Percentiles rank a stretch among this genome's conserved stretches.
Conservation (phyloP, 2,113 vertebrate genomes). For the Zosterops hypoxanthus region DNA sequence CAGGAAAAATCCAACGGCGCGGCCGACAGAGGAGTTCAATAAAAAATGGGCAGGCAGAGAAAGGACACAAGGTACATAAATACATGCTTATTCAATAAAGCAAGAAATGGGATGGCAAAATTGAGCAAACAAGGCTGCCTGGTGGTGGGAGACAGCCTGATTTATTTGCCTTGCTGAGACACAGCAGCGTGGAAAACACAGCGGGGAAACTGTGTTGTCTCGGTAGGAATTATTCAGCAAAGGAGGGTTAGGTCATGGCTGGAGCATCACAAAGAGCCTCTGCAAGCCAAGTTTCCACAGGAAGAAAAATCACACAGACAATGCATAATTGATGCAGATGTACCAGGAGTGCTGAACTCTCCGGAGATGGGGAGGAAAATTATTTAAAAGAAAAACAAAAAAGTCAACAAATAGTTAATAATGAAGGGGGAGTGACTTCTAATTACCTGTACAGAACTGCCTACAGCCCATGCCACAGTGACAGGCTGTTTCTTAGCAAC, state of each 20-base stretch:
- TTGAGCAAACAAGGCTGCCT: constrained; percentile 50
- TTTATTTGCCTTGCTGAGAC: constrained; percentile 54
- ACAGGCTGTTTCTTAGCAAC: constrained; percentile 62
- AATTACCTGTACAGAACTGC: constrained; percentile 42
- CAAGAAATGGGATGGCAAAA: constrained; percentile 28
- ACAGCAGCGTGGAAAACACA: neutral
- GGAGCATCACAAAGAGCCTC: constrained; percentile 24
- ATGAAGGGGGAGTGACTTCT: constrained; percentile 13
- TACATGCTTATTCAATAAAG: constrained; percentile 44
- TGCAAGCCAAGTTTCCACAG: constrained; percentile 4
- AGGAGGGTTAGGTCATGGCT: constrained; percentile 47
- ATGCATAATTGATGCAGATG: constrained; percentile 15
- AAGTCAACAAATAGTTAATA: constrained; percentile 23
- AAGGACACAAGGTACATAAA: constrained; percentile 34
- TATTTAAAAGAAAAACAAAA: neutral
- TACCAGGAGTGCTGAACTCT: neutral
- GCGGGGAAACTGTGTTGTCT: constrained; percentile 30
- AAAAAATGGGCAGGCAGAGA: constrained; percentile 13
- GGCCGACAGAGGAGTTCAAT: neutral
- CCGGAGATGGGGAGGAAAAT: neutral
- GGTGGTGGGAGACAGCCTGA: constrained; percentile 28
- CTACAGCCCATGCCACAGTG: neutral
- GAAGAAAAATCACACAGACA: neutral
- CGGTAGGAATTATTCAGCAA: constrained; percentile 36
- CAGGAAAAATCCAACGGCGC: neutral